Evolutionary conservation across 1,140 invertebrate species (phyloP), one percentile per base, ranked within the genome.

Genomic region (Drosophila paulistorum): DNA sequence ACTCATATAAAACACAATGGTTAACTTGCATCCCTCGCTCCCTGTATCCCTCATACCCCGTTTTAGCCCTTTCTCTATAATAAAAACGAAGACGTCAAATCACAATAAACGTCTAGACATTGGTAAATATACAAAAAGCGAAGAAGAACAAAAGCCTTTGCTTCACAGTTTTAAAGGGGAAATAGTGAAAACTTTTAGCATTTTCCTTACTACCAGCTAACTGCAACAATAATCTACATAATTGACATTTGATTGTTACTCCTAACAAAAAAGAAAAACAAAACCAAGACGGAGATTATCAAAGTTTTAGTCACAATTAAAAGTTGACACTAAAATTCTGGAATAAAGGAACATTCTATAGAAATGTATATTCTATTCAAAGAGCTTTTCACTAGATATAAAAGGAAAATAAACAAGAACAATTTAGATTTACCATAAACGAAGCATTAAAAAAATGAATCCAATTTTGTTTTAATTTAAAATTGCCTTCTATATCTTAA

Each of bases 91-190:
- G 45, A 51, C 45, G 9, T 51, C 17, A 51, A 77, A 68, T 87
- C 79, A 87, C 79, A 81, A 86, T 78, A 68, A 66, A 76, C 58
- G 82, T 86, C 82, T 86, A 86, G 82, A 86, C 82, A 62, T 83
- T 82, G 79, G 82, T 79, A 86, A 86, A 86, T 20, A 51, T 51
- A 51, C 82, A 86, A 82, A 79, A 45, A 13, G 37, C 10, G 37
- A 13, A 13, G 26, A 57, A 72, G 71, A 75, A 86, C 71, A 72
- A 71, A 77, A 71, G 74, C 39, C 23, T 51, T 51, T 51, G 17
- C 45, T 23, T 51, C 45, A 51, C 45, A 51, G 17, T 51, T 23
- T 51, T 23, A 51, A 51, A 23, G 45, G 17, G 14, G 10, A 69
- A 77, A 72, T 64, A 72, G 51, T 73, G 59, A 51, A 39, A 62